Evolutionary conservation across 2,888 invertebrate species (phyloP), one percentile per base, ranked within the genome.

Genomic region (Imbricaverruca yamaguchii): DNA sequence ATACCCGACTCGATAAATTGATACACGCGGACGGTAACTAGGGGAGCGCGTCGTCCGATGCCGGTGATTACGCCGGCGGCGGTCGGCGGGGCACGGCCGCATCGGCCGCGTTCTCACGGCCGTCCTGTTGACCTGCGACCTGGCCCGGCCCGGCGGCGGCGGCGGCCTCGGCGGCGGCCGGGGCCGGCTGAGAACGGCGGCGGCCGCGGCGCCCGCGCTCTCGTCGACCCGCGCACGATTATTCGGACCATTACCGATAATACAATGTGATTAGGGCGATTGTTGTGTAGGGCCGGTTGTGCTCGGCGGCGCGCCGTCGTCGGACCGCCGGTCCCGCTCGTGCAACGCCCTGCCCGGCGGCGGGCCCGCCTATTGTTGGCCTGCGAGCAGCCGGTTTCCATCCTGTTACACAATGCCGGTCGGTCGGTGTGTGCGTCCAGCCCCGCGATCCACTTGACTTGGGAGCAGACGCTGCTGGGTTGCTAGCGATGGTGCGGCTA

Each of bases 1-100:
- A 74, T 74, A 69, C 74, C 53, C 74, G 74, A 53, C 53, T 74
- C 55, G 74, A 74, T 74, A 74, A 53, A 74, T 74, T 74, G 74
- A 74, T 74, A 74, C 74, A 74, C 55, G 74, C 53, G 53, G 53
- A 23, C 55, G 53, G 10, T 74, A 74, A 74, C 74, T 55, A 55
- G 74, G 74, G 74, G 11, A 53, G 23, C 12, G 55, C 39, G 74
- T 6, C 21, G 74, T 15, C 10, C 53, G 18, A 74, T 55, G 21
- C 3, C 53, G 15, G 74, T 55, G 74, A 74, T 74, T 21, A 74
- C 18, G 21, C 21, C 21, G 39, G 3, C 39, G 15, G 39, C 9
- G 39, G 69, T 39, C 39, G 69, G 6, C 15, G 39, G 15, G 23
- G 12, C 11, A 39, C 65, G 15, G 39, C 69, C 39, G 13, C 39